These are phyloP conservation scores for Harpalus rufipes DNA, from an alignment of 2,888 invertebrate species.

Conservation along the genomic window DNA sequence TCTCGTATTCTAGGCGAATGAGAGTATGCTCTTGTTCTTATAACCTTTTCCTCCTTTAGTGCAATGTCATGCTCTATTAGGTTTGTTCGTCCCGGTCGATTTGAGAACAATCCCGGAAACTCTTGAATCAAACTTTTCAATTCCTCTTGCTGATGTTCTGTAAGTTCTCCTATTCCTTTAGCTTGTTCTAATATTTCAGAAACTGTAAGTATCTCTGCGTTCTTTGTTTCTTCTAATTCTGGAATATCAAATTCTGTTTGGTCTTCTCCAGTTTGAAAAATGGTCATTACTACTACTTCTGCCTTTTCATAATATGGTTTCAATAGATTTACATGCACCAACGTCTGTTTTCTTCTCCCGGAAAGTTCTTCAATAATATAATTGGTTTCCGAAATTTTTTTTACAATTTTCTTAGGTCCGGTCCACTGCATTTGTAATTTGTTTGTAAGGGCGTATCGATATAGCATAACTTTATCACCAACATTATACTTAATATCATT, in stretches of 20 bases:
- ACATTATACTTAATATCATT: too few species aligned
- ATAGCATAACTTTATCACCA: too few species aligned
- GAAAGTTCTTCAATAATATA: constrained; percentile 31
- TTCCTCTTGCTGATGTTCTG: background rate
- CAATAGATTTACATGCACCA: constrained; percentile 41
- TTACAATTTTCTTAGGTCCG: constrained; percentile 35
- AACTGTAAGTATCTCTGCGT: background rate
- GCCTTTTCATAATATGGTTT: constrained; percentile 50
- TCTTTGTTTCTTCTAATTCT: background rate
- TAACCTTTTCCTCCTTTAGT: constrained; percentile 25
- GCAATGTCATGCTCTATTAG: constrained; percentile 29
- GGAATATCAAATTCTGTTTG: constrained; percentile 11
- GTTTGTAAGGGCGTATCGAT: background rate
- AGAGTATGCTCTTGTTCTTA: constrained; percentile 10
- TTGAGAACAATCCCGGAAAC: constrained; percentile 46
- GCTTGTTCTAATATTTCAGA: constrained; percentile 22
- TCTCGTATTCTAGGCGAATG: constrained; percentile 41
- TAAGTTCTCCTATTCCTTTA: constrained; percentile 11
- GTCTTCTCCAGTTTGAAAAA: background rate
- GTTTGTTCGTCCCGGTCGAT: background rate
- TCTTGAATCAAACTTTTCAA: background rate
- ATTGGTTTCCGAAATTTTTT: constrained; percentile 47
- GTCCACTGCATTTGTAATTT: constrained; percentile 48
- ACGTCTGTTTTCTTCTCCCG: constrained; percentile 6
- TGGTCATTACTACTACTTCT: constrained; percentile 7